Evolutionary conservation across 2,797 vertebrate genomes (phyloP), one percentile per base, ranked within the genome.

Genomic region (Bovichtus variegatus): DNA sequence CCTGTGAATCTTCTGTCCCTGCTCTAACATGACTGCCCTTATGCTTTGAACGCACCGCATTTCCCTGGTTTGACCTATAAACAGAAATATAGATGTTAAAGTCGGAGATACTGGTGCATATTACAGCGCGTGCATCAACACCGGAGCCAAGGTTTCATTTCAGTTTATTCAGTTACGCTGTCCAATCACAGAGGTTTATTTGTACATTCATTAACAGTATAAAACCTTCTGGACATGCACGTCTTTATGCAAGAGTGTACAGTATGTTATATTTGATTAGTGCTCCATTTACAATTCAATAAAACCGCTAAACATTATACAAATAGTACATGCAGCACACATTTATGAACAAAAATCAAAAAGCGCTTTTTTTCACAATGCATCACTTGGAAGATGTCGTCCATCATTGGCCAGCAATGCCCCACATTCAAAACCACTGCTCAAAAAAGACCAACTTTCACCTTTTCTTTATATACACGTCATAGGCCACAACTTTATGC

Each of bases 341-440:
- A 74, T 60, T 46, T 60, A 68, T 63, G 8, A 71, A 87, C 80
- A 87, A 84, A 90, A 34, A 82, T 43, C 41, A 67, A 59, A 59
- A 70, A 59, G 46, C 18, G 41, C n/a, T 34, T 63, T 54, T 41
- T 68, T 18, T 11, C 64, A 70, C 38, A 83, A 81, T 38, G 55
- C 40, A 76, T 80, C 62, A 74, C 58, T 83, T 53, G 82, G 70
- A 80, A 85, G 85, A 81, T 87, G 74, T 87, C 81, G 71, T 82
- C 87, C 89, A 90, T 82, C 91, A 95, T 94, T 95, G 94, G 74
- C 93, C 93, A 92, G 91, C 93, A 94, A 94, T 94, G 91, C 89
- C 79, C 73, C 64, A 73, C 75, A 85, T 74, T 85, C 41, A 87
- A 84, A 90, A 82, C 67, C 65, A 86, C 76, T 80, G 70, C 81